A percentile compares a stretch with the other conserved stretches of the same genome.
phyloP scores from a whole-genome alignment of 2,797 vertebrate genomes.

The Agapornis canus region DNA sequence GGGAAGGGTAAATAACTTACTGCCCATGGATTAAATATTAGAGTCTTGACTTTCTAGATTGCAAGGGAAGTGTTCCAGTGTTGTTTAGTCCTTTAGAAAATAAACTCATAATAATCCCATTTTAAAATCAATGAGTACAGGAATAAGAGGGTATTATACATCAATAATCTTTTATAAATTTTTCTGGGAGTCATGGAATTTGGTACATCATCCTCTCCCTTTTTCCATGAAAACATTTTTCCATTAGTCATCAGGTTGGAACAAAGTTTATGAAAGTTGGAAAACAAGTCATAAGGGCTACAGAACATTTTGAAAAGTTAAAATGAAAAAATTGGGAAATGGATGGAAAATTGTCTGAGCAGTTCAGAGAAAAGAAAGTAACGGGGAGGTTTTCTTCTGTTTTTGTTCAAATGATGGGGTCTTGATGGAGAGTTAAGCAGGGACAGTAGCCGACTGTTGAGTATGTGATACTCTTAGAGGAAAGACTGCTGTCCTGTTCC shows the following conservation, averaged over 20 bases:
- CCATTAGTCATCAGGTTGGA: constrained; percentile 43
- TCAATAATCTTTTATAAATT: constrained; percentile 1
- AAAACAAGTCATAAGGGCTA: constrained; percentile 8
- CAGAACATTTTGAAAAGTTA: constrained; percentile 42
- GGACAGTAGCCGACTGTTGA: neutral
- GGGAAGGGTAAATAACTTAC: neutral
- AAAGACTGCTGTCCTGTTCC: neutral
- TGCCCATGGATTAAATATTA: neutral
- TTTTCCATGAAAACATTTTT: constrained; percentile 30
- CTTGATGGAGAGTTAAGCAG: neutral
- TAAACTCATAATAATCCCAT: neutral
- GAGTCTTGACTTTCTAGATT: neutral
- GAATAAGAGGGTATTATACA: neutral
- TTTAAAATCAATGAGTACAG: neutral
- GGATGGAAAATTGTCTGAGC: neutral
- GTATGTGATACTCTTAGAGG: neutral
- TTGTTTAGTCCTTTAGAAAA: neutral
- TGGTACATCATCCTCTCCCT: neutral
- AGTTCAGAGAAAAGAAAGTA: neutral
- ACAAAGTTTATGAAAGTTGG: constrained; percentile 29
- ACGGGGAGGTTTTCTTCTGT: neutral
- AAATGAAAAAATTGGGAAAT: neutral
- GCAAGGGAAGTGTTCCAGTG: neutral
- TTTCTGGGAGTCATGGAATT: neutral
- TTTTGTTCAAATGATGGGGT: neutral